Evolutionary conservation across 2,888 invertebrate species (phyloP).

Genomic region (Orchestes rusci): DNA sequence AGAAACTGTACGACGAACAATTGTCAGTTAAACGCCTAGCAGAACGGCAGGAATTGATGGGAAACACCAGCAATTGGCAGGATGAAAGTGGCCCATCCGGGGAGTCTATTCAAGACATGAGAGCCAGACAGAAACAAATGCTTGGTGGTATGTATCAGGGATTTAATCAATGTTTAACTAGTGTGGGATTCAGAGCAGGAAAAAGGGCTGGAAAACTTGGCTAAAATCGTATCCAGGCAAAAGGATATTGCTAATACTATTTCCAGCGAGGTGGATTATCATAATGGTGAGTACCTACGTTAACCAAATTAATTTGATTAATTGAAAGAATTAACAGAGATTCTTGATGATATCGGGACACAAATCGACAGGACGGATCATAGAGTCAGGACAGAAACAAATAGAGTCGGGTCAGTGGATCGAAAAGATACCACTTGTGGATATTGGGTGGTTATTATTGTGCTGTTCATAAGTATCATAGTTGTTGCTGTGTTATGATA

Average conservation of each 20-base stretch:
- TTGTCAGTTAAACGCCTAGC: slow-evolving; percentile 33
- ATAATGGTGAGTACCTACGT: slow-evolving; percentile 67
- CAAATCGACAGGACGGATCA: slow-evolving; percentile 64
- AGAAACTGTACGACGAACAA: slow-evolving; percentile 46
- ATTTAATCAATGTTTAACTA: slow-evolving; percentile 1
- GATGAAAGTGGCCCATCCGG: slow-evolving; percentile 36
- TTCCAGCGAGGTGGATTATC: slow-evolving; percentile 66
- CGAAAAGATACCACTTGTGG: slow-evolving; percentile 65
- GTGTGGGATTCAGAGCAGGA: slow-evolving; percentile 57
- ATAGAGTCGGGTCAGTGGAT: slow-evolving; percentile 56
- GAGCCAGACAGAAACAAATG: slow-evolving; percentile 52
- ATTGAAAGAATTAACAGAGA: no score
- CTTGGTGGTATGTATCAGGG: slow-evolving; percentile 46
- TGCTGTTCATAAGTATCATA: slow-evolving; percentile 61
- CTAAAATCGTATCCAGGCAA: slow-evolving; percentile 67
- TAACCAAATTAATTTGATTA: neutral
- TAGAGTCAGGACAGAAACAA: slow-evolving; percentile 60
- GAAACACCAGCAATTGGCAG: slow-evolving; percentile 40
- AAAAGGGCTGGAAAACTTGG: slow-evolving; percentile 64
- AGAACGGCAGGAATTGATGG: slow-evolving; percentile 40
- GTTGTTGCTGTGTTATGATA: slow-evolving; percentile 44
- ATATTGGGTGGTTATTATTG: slow-evolving; percentile 66
- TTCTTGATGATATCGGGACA: slow-evolving; percentile 68
- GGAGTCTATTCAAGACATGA: slow-evolving; percentile 42
- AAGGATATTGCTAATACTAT: slow-evolving; percentile 69